Base-by-base conservation (phyloP, 2,113 vertebrate genomes). In the Machaerirhynchus nigripectus region DNA sequence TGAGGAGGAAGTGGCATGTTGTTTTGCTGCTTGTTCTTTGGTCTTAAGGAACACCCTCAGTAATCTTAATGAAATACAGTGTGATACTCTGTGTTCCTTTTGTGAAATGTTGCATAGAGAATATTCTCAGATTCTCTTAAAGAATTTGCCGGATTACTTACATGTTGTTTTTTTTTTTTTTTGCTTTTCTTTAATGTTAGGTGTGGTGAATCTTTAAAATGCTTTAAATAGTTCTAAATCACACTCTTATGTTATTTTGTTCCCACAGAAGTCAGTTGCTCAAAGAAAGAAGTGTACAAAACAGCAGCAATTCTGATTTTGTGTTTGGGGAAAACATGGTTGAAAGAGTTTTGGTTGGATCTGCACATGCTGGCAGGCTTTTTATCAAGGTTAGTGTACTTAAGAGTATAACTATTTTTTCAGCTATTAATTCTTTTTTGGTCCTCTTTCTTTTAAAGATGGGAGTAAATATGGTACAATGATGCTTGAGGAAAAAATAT, bases 261-360 rank as follows among this genome's bases (percentile, higher is more conserved):
- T 96, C n/a, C 42, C 52, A 71, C 70, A 98, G 98, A 93, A 96
- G 31, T 52, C 97, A 95, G 53, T 77, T 82, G 37, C 86, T 92
- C 57, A 96, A 97, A 89, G 92, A 96, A 64, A 90, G 64, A 46
- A 73, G 18, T 71, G 63, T 84, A 84, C 87, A 93, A 65, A 91
- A 56, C 74, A 96, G 75, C 71, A 95, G 57, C 64, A 96, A 60
- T 91, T 82, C 95, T 90, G 96, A 97, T 76, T 99, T 99, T 69
- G 96, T 99, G 57, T 99, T 99, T 97, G 98, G 98, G 95, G 98
- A 99, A 97, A 99, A 99, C 70, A 99, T 99, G 98, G 92, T 98
- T 37, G 98, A 98, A 71, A 98, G 98, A 97, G 98, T 99, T 96
- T 97, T 98, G 98, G 98, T 99, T 95, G 97, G 98, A 94, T 74